A percentile compares a stretch with the other conserved stretches of the same genome.
phyloP scores from a whole-genome alignment of 2,888 invertebrate genomes.

The Pammene fasciana region DNA sequence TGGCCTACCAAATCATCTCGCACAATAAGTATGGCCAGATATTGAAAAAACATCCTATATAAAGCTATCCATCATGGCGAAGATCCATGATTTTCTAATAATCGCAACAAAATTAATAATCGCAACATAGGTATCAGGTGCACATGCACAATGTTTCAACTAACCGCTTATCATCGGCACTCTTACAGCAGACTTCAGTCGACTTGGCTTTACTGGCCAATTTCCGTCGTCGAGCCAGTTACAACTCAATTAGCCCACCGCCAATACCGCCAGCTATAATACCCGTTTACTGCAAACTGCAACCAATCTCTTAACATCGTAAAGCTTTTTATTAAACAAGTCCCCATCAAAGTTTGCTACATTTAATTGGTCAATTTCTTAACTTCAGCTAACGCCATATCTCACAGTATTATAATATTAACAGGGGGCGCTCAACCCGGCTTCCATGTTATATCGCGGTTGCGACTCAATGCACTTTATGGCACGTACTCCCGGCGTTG shows the following conservation, averaged over 20 bases:
- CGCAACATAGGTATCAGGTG: no score
- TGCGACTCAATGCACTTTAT: conserved; percentile 46
- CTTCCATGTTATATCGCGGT: conserved; percentile 39
- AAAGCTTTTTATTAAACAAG: conserved; percentile 29
- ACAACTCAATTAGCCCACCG: conserved; percentile 14
- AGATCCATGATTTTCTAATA: no score
- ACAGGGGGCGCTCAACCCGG: conserved; percentile 16
- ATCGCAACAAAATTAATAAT: no score
- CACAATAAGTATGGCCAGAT: no score
- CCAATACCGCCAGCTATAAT: not conserved
- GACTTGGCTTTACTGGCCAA: not conserved
- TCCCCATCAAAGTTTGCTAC: conserved; percentile 34
- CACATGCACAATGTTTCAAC: not conserved
- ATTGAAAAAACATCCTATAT: no score
- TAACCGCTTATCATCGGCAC: not conserved
- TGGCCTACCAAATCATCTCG: no score
- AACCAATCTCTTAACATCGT: conserved; percentile 20
- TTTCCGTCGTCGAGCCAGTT: not conserved
- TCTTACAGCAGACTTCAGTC: not conserved
- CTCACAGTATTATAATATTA: conserved; percentile 35
- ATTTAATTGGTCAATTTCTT: conserved; percentile 39
- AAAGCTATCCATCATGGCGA: no score
- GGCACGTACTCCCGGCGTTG: conserved; percentile 44
- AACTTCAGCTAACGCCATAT: conserved; percentile 34
- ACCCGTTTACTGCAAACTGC: conserved; percentile 15